Evolutionary conservation across 1,140 invertebrate genomes (phyloP).

Genomic region (Babylonia areolata): DNA sequence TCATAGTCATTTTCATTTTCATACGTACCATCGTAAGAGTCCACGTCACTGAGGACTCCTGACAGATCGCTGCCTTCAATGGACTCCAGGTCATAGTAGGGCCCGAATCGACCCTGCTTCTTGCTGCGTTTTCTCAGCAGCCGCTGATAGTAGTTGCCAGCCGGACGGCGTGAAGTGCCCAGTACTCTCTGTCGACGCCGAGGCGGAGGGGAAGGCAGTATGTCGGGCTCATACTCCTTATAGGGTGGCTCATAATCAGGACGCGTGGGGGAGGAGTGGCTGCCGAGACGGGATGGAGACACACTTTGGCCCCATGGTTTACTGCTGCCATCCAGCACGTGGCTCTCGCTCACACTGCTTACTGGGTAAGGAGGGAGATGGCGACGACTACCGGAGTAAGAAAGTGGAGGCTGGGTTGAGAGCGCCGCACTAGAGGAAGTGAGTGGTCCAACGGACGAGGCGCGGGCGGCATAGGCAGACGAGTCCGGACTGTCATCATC

Average conservation of each 20-base stretch:
- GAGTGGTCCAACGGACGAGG: not conserved
- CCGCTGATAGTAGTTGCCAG: conserved; percentile 43
- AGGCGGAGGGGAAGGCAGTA: not conserved
- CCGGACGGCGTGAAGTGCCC: conserved; percentile 24
- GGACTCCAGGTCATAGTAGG: conserved; percentile 47
- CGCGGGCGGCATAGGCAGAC: not conserved
- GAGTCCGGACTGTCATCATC: not conserved
- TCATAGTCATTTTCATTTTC: conserved; percentile 29
- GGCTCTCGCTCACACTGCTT: conserved; percentile 1
- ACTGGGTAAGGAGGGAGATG: not conserved
- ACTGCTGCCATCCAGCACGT: not conserved
- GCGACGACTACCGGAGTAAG: not conserved
- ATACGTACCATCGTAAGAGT: conserved; percentile 43
- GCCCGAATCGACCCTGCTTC: conserved; percentile 35
- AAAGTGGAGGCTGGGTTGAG: not conserved
- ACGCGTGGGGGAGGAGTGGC: not conserved
- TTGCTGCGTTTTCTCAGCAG: conserved; percentile 36
- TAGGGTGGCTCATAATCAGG: not conserved
- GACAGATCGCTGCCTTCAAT: conserved; percentile 39
- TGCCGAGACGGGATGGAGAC: not conserved
- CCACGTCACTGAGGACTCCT: conserved; percentile 40
- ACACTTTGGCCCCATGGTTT: not conserved
- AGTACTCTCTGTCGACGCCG: conserved; percentile 33
- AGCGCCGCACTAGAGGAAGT: not conserved
- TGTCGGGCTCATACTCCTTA: conserved; percentile 19